Percentiles rank a stretch among this genome's conserved stretches.
Conservation (phyloP, 2,113 vertebrate genomes). For the Lepus timidus region DNA sequence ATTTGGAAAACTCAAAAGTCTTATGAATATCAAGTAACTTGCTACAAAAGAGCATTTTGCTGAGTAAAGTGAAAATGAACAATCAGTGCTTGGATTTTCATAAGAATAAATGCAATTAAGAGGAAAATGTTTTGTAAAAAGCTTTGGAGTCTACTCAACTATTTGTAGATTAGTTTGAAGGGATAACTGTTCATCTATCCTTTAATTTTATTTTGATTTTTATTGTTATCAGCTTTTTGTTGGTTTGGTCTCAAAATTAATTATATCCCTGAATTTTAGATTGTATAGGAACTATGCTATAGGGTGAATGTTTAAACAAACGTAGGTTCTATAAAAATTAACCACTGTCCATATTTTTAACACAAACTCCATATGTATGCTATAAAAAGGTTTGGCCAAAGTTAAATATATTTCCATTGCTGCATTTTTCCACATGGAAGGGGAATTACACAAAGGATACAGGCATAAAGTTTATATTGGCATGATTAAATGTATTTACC, state of each 20-base stretch:
- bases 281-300: neutral
- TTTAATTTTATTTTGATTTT: slow-evolving; percentile 22
- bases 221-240: slow-evolving; percentile 16
- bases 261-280: neutral
- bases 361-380: neutral
- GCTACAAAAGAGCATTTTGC: slow-evolving; percentile 50
- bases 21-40: slow-evolving; percentile 58
- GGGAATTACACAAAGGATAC: neutral
- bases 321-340: neutral
- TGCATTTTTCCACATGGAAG: slow-evolving; percentile 35
- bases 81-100: neutral
- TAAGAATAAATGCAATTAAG: neutral
- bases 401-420: neutral
- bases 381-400: neutral
- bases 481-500: neutral
- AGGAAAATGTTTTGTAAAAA: neutral
- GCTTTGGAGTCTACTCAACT: neutral
- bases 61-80: slow-evolving; percentile 55
- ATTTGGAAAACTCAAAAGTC: slow-evolving; percentile 55
- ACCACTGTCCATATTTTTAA: neutral
- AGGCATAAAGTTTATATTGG: neutral
- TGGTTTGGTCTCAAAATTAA: slow-evolving; percentile 26
- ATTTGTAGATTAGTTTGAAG: neutral
- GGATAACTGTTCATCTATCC: neutral
- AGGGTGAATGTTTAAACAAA: neutral